Evolutionary conservation across 2,888 invertebrate genomes (phyloP).

Genomic region (Apoderus coryli): DNA sequence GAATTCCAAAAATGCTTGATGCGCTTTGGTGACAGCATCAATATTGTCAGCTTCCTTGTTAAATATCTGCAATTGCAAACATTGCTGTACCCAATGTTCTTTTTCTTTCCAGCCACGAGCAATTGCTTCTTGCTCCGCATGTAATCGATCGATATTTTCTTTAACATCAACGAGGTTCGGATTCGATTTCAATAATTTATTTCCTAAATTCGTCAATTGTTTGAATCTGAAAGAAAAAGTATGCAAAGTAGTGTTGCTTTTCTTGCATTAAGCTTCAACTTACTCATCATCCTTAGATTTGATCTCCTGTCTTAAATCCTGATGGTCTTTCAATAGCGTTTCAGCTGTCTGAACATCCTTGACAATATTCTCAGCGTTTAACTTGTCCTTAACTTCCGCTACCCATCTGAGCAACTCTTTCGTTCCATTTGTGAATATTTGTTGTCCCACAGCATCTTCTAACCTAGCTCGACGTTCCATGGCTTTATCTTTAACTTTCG

Average conservation of each 20-base stretch:
- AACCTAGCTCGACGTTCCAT: constrained; percentile 67
- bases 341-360: constrained; percentile 90
- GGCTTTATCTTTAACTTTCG: constrained; percentile 73
- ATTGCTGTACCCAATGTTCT: constrained; percentile 72
- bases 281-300: constrained; percentile 79
- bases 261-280: constrained; percentile 27
- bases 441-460: constrained; percentile 89
- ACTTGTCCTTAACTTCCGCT: constrained; percentile 59
- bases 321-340: constrained; percentile 74
- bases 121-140: constrained; percentile 62
- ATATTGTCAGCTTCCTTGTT: constrained; percentile 95
- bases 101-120: constrained; percentile 73
- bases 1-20: constrained; percentile 86
- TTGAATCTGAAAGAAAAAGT: constrained; percentile 45
- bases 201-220: constrained; percentile 68
- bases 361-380: constrained; percentile 63
- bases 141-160: constrained; percentile 48
- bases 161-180: constrained; percentile 65
- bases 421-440: constrained; percentile 72
- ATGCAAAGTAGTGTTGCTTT: too few relatives aligned
- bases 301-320: constrained; percentile 82
- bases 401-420: constrained; percentile 59
- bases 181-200: constrained; percentile 58
- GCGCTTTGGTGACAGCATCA: constrained; percentile 87
- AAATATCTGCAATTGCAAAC: constrained; percentile 79